Base-by-base conservation (phyloP, 2,797 vertebrate species). In the Carduelis carduelis region DNA sequence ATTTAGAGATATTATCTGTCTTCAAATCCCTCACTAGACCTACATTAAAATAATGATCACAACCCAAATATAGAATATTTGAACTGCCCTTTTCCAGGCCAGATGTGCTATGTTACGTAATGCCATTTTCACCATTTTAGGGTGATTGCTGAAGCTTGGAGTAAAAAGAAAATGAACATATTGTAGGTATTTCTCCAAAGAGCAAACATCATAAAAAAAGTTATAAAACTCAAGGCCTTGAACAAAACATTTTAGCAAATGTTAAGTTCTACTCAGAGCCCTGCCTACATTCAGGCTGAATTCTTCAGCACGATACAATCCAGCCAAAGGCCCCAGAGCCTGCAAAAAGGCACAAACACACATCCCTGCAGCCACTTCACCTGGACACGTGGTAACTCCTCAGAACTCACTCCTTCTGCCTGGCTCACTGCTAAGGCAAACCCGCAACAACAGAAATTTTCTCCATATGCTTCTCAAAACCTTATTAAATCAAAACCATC, bases 71-170 rank as follows among this genome's bases (percentile, higher is more conserved):
- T 13, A 90, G 87, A 83, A 35, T 69, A 60, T 76, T 69, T 88
- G 80, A 93, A 93, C 53, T 70, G 75, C 86, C 83, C 91, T 69
- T 96, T 93, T 93, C 92, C 95, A 93, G 93, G 78, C 85, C 92
- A 93, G 87, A 93, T 96, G 93, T 91, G 87, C 70, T 76, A 7
- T 24, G 56, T 96, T 95, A 93, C 7, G 37, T 92, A 96, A 96
- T 83, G 84, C 63, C 88, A 79, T 96, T 93, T 95, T 88, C 83
- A 80, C 69, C 86, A 77, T 96, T 93, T 92, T 89, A 94, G 81
- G 81, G 74, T 57, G 93, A 83, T 96, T 96, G 89, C 64, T 83
- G 80, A 27, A 76, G 87, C 83, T 92, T 74, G 69, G 77, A 91
- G 52, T 70, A 50, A 95, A 93, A 95, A 50, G 57, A 87, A 93